Evolutionary conservation across 2,888 invertebrate species (phyloP).

Genomic region (Andrena camellia): DNA sequence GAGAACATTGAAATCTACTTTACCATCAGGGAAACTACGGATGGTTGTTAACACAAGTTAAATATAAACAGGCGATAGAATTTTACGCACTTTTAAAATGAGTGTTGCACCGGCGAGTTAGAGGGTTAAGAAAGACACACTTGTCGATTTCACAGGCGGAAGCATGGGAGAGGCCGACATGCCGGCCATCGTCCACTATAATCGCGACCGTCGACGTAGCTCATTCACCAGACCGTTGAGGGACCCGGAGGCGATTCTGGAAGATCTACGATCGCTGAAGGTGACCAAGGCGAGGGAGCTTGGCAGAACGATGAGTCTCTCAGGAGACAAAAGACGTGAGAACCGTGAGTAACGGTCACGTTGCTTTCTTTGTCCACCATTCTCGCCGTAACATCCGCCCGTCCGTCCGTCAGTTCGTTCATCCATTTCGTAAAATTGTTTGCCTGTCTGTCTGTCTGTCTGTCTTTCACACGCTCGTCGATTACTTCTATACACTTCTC

Average conservation of each 20-base stretch:
- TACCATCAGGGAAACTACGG: too few relatives aligned
- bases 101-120: too few relatives aligned
- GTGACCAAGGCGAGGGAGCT: conserved; percentile 90
- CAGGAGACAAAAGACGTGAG: conserved; percentile 87
- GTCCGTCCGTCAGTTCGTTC: conserved; percentile 54
- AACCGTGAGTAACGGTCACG: conserved; percentile 89
- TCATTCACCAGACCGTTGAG: conserved; percentile 91
- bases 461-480: conserved; percentile 43
- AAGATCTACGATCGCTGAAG: conserved; percentile 90
- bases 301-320: conserved; percentile 93
- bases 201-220: conserved; percentile 91
- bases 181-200: conserved; percentile 86
- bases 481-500: conserved; percentile 51
- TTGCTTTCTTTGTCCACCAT: conserved; percentile 67
- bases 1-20: too few relatives aligned
- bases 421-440: conserved; percentile 41
- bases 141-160: conserved; percentile 73
- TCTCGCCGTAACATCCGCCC: conserved; percentile 69
- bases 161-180: conserved; percentile 85
- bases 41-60: too few relatives aligned
- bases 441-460: conserved; percentile 51
- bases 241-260: conserved; percentile 92
- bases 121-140: too few relatives aligned
- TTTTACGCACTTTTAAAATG: too few relatives aligned
- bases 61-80: too few relatives aligned